Percentiles rank a stretch among this genome's conserved stretches.
Evolutionary conservation across 2,888 invertebrate genomes (phyloP).

Genomic region (Volucella bombylans): DNA sequence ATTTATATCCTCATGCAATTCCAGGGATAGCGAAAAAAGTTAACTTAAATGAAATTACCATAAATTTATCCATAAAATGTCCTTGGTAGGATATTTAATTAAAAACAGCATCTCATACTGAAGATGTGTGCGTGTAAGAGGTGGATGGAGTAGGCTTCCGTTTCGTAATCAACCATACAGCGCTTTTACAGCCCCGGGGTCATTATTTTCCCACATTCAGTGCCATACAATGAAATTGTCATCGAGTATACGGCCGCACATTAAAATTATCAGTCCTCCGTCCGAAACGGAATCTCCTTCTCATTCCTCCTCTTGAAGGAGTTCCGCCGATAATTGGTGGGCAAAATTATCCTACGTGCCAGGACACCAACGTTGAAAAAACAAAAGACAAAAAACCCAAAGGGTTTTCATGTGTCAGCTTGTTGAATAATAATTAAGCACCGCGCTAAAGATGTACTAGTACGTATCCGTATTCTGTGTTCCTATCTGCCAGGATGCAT

Average conservation of each 20-base stretch:
- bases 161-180: conserved; percentile 13
- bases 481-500: conserved; percentile 49
- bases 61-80: conserved; percentile 74
- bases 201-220: conserved; percentile 55
- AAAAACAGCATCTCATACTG: conserved; percentile 67
- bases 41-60: conserved; percentile 73
- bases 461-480: conserved; percentile 31
- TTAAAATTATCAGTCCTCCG: conserved; percentile 63
- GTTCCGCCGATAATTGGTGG: conserved; percentile 69
- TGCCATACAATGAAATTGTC: conserved; percentile 68
- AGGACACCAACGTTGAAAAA: conserved; percentile 53
- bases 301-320: conserved; percentile 37
- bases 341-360: conserved; percentile 60
- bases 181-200: conserved; percentile 32
- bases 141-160: background rate
- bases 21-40: conserved; percentile 37
- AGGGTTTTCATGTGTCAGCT: conserved; percentile 72
- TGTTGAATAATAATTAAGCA: conserved; percentile 73
- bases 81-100: conserved; percentile 71
- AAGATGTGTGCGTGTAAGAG: conserved; percentile 6
- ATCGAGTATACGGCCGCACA: conserved; percentile 62
- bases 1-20: conserved; percentile 72
- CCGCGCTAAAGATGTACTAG: conserved; percentile 28
- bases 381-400: conserved; percentile 35
- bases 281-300: no score